Base-by-base conservation (phyloP, 2,888 invertebrate genomes). In the Agriotes lineatus region DNA sequence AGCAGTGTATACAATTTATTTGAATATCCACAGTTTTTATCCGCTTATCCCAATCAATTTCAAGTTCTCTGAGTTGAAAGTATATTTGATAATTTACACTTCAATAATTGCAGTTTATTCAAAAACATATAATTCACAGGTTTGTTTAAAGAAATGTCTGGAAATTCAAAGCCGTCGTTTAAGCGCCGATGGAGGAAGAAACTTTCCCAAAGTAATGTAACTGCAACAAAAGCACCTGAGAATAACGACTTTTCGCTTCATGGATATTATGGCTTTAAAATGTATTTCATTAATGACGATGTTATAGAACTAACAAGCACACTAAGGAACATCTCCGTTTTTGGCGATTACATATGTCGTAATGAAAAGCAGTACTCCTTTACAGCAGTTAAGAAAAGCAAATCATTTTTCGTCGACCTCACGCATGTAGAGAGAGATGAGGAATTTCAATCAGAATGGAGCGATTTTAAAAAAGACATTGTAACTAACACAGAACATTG, bases 181-280 rank as follows among this genome's bases (percentile, higher is more conserved):
- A 37, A 20, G n/a, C 44, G 10, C 10, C 14, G 16, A 10, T 56
- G 56, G 56, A 19, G 14, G 9, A 59, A 59, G 14, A 20, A 19
- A 3, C 16, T 16, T 3, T 30, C 25, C 12, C 25, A 42, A 5
- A 25, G 16, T 18, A 52, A 20, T 9, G 9, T 4, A 6, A 22
- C 18, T 39, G 16, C 19, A 12, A 18, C 12, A 42, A 44, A 39
- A 30, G n/a, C n/a, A n/a, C 1, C 25, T n/a, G 7, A 1, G 2
- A 7, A 20, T 14, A 25, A 59, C 14, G 30, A 45, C 45, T 12
- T 56, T 25, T 7, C 50, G 5, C 60, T 59, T 10, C 67, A 74
- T 65, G 78, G 78, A 3, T 92, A 91, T 81, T 86, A 88, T 74
- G 90, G 91, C 16, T 95, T 95, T 93, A 90, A 90, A 72, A 83